phyloP scores from a whole-genome alignment of 1,140 invertebrate genomes.

The Drosophila eugracilis region DNA sequence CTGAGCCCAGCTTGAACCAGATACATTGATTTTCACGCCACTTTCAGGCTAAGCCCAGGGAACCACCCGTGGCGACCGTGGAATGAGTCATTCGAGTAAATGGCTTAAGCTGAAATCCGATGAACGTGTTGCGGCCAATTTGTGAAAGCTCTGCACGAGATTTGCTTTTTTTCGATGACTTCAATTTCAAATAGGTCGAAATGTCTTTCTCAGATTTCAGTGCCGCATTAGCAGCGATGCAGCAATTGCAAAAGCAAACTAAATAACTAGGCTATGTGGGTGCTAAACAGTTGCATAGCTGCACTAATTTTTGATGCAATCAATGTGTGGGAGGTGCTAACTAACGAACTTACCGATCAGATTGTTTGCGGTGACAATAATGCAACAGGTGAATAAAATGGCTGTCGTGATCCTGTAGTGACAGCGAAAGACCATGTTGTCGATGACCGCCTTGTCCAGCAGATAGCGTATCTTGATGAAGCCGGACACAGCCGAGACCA shows the following conservation, averaged over 20 bases:
- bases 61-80: slow-evolving; percentile 32
- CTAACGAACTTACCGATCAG: slow-evolving; percentile 92
- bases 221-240: slow-evolving; percentile 46
- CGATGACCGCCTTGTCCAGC: slow-evolving; percentile 93
- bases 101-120: slow-evolving; percentile 61
- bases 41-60: slow-evolving; percentile 8
- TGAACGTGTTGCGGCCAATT: slow-evolving; percentile 49
- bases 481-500: slow-evolving; percentile 93
- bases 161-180: slow-evolving; percentile 16
- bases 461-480: slow-evolving; percentile 94
- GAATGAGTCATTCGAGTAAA: slow-evolving; percentile 51
- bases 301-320: slow-evolving; percentile 47
- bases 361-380: slow-evolving; percentile 95
- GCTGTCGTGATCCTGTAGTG: slow-evolving; percentile 96
- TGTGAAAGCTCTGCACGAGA: slow-evolving; percentile 29
- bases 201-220: slow-evolving; percentile 6
- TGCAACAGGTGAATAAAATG: slow-evolving; percentile 93
- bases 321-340: slow-evolving; percentile 34
- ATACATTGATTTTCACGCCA: slow-evolving; percentile 52
- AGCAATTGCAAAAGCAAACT: slow-evolving; percentile 46
- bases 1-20: slow-evolving; percentile 15
- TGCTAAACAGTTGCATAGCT: slow-evolving; percentile 48
- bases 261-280: slow-evolving; percentile 23
- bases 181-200: slow-evolving; percentile 34
- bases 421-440: slow-evolving; percentile 95